Evolutionary conservation across 2,797 vertebrate genomes (phyloP).

Genomic region (Mus caroli): DNA sequence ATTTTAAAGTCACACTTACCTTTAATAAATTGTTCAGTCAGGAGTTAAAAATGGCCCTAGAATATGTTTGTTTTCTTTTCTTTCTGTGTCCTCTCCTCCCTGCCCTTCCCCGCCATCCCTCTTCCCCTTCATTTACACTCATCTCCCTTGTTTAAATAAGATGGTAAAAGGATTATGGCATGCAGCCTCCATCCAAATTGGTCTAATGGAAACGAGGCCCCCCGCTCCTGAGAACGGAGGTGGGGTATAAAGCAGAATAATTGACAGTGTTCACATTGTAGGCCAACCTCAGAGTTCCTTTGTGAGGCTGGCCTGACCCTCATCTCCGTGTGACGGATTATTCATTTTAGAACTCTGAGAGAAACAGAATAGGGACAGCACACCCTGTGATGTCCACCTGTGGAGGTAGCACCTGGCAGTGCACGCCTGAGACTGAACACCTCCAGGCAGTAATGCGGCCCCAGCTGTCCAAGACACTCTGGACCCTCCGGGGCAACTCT

Average conservation of each 20-base stretch:
- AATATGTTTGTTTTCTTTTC: background rate
- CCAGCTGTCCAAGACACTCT: background rate
- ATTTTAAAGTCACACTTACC: background rate
- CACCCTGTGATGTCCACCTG: background rate
- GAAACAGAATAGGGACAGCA: background rate
- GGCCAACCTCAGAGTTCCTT: constrained; percentile 67
- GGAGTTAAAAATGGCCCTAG: constrained; percentile 52
- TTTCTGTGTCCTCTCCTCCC: background rate
- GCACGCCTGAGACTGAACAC: background rate
- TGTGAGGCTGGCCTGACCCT: constrained; percentile 65
- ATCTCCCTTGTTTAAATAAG: constrained; percentile 70
- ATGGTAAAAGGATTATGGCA: constrained; percentile 69
- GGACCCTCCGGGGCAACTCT: background rate
- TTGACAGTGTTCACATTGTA: constrained; percentile 71
- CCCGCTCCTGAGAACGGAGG: constrained; percentile 48
- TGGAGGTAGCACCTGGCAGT: background rate
- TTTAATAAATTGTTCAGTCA: constrained; percentile 29
- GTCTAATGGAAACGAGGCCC: constrained; percentile 69
- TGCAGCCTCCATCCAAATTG: constrained; percentile 59
- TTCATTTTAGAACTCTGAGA: constrained; percentile 46
- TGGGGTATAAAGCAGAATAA: constrained; percentile 63
- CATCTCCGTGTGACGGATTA: constrained; percentile 46
- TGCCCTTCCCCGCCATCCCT: background rate
- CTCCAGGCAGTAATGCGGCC: background rate
- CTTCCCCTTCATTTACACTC: constrained; percentile 41